Evolutionary conservation across 1,140 invertebrate genomes (phyloP).

Genomic region (Cheumatopsyche charites): DNA sequence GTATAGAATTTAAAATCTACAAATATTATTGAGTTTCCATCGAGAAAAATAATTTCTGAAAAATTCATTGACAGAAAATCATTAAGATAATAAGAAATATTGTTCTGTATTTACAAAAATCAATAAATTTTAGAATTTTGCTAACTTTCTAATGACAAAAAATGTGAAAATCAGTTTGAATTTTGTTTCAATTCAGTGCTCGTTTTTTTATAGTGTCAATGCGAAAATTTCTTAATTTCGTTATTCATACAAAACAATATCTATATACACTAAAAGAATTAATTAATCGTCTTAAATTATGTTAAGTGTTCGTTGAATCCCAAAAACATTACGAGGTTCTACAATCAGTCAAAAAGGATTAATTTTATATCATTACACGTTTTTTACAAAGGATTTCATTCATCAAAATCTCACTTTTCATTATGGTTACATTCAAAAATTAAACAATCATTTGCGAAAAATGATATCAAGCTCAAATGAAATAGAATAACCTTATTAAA

Average conservation of each 20-base stretch:
- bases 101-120: too few relatives aligned
- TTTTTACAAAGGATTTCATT: conserved; percentile 4
- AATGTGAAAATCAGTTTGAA: neutral
- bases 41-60: too few relatives aligned
- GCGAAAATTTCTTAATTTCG: neutral
- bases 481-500: neutral
- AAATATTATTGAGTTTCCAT: too few relatives aligned
- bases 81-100: too few relatives aligned
- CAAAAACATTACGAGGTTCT: neutral
- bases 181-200: neutral
- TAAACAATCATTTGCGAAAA: neutral
- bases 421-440: neutral
- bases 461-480: neutral
- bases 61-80: too few relatives aligned
- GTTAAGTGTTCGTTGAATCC: conserved; percentile 13
- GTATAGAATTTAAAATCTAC: too few relatives aligned
- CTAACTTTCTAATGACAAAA: neutral
- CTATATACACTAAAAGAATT: conserved; percentile 16
- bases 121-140: neutral
- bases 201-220: neutral
- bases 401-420: neutral
- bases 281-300: neutral
- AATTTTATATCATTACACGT: neutral
- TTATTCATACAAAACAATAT: conserved; percentile 18
- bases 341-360: conserved; percentile 16